These are phyloP conservation scores for Drosophila neonasuta DNA, from an alignment of 2,888 invertebrate genomes.

Conservation along the genomic window DNA sequence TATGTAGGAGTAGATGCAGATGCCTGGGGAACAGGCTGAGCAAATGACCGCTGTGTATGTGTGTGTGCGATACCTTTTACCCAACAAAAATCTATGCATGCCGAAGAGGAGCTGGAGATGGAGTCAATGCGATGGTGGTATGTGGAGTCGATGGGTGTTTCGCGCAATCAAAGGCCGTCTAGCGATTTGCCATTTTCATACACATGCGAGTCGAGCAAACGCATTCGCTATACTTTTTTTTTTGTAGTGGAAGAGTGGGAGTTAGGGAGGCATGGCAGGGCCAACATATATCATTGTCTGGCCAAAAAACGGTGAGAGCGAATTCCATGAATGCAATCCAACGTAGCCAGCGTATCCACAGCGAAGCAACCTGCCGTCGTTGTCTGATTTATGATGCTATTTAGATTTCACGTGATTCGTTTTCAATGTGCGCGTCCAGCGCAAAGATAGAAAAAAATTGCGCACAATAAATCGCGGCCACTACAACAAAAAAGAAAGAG, in stretches of 20 bases:
- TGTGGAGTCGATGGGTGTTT: constrained; percentile 20
- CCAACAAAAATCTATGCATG: constrained; percentile 1
- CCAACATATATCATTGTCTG: constrained; percentile 73
- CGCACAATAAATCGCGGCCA: constrained; percentile 69
- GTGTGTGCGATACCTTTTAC: constrained; percentile 23
- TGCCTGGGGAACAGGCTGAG: constrained; percentile 60
- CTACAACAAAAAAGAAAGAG: constrained; percentile 30
- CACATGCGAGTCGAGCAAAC: constrained; percentile 66
- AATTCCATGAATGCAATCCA: constrained; percentile 43
- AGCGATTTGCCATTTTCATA: constrained; percentile 75
- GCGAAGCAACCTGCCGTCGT: constrained; percentile 74
- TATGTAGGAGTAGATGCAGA: neutral
- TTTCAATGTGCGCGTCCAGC: constrained; percentile 75
- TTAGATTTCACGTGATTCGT: constrained; percentile 78
- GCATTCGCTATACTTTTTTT: constrained; percentile 56
- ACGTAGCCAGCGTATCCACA: constrained; percentile 46
- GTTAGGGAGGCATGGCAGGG: neutral
- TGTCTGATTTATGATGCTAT: constrained; percentile 79
- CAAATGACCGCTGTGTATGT: constrained; percentile 61
- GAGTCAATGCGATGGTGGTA: too few species aligned
- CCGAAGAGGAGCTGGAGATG: neutral
- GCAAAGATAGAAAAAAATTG: constrained; percentile 70
- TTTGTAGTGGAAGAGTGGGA: neutral
- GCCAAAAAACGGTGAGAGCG: constrained; percentile 52
- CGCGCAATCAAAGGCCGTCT: constrained; percentile 75